Evolutionary conservation across 2,113 vertebrate genomes (phyloP), one percentile per base, ranked within the genome.

Genomic region (Psilopsiagon aurifrons): DNA sequence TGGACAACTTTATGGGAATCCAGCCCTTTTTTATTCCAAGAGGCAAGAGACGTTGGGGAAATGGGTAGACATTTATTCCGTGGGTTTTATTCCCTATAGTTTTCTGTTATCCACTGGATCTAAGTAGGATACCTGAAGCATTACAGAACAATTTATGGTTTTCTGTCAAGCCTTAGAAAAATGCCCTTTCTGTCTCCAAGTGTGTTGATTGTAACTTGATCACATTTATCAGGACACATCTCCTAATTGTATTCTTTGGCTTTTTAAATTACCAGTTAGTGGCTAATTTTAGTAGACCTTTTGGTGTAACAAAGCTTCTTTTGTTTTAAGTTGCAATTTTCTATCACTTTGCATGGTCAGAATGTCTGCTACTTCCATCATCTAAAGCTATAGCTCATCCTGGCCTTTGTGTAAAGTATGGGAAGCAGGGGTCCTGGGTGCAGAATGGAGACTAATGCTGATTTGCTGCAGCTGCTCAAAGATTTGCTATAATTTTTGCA

Each of bases 21-120:
- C 97, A 98, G 62, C 99, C 99, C 5, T 99, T 99, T 98, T 99
- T 99, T 97, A 99, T 99, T 80, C 94, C 98, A 51, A 98, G 97
- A 97, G 99, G 99, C 98, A 98, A 98, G 97, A 89, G 41, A 49
- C 41, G 68, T 9, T 71, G 22, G 78, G 95, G 94, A 86, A 93
- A n/a, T 59, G 91, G 69, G 62, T 68, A 28, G 76, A 66, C 17
- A 5, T 76, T 24, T 73, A 33, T 49, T 76, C 29, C 66, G 44
- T 83, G 28, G 13, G 4, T n/a, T 90, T 28, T 75, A 31, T 74
- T 84, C 62, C n/a, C 16, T 19, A 4, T 62, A 47, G 24, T 77
- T 90, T 77, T 90, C 19, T 44, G 47, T 90, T 94, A 37, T 2
- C 89, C 37, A 20, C 39, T 60, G 63, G 22, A 46, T 63, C 39